phyloP scores from a whole-genome alignment of 30 jellyfish, hydroid and myxozoan species.

The Nemopilema nomurai region DNA sequence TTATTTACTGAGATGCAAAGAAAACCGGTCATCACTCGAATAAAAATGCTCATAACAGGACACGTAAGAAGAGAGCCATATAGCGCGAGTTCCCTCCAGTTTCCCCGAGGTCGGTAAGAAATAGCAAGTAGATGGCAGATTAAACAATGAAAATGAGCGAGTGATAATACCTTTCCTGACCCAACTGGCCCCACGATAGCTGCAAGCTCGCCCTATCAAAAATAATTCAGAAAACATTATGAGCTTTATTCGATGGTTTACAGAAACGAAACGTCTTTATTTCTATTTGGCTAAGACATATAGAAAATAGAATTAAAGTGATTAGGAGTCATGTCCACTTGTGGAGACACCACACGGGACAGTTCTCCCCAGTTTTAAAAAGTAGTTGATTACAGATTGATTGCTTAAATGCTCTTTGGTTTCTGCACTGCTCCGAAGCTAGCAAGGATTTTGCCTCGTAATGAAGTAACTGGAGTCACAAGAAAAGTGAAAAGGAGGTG shows the following conservation, averaged over 20 bases:
- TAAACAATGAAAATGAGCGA: too few species aligned
- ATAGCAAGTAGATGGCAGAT: too few species aligned
- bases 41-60: too few species aligned
- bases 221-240: background rate
- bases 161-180: slow-evolving; percentile 90
- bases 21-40: too few species aligned
- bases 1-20: too few species aligned
- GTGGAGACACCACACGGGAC: background rate
- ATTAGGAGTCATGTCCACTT: background rate
- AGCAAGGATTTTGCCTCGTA: background rate
- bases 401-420: background rate
- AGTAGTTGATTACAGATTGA: too few species aligned
- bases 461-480: background rate
- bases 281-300: background rate
- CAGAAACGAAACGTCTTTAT: too few species aligned
- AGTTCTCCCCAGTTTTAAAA: too few species aligned
- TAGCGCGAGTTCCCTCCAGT: too few species aligned
- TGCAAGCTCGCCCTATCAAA: slow-evolving; percentile 68
- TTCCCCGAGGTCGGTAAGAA: too few species aligned
- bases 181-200: slow-evolving; percentile 96
- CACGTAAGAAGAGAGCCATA: too few species aligned
- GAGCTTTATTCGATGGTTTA: too few species aligned
- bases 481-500: background rate
- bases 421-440: background rate
- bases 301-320: background rate